These are phyloP conservation scores for Anisognathus igniventris DNA, from an alignment of 2,797 vertebrate genomes.

Conservation along the genomic window DNA sequence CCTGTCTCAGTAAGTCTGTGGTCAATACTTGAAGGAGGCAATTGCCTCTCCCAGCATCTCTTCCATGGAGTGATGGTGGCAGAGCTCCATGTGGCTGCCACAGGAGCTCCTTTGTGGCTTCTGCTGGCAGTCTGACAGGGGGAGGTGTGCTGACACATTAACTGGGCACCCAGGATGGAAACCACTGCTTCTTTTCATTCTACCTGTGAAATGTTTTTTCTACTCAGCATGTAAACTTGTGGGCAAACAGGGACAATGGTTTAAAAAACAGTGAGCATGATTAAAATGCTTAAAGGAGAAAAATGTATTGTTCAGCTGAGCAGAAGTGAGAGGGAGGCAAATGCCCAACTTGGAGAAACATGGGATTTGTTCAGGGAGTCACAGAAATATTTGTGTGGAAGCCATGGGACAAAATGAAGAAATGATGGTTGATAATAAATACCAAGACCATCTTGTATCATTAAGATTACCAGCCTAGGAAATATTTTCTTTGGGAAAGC, in stretches of 20 bases:
- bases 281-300: background rate
- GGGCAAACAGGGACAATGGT: background rate
- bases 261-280: background rate
- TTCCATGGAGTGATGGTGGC: background rate
- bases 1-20: constrained; percentile 11
- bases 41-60: background rate
- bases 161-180: background rate
- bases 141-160: background rate
- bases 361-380: background rate
- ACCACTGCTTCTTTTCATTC: background rate
- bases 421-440: background rate
- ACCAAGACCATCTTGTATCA: background rate
- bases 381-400: constrained; percentile 24
- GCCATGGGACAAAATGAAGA: background rate
- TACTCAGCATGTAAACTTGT: background rate
- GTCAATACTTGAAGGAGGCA: background rate
- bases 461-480: background rate
- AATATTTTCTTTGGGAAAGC: background rate
- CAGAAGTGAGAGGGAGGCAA: background rate
- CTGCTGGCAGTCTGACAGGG: background rate
- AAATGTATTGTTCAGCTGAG: background rate
- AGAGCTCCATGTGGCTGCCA: background rate
- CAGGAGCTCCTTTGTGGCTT: background rate
- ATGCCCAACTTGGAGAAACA: background rate
- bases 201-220: background rate